Percentiles rank a stretch among this genome's conserved stretches.
Conservation (phyloP, 2,113 vertebrate species). For the Pseudopipra pipra region DNA sequence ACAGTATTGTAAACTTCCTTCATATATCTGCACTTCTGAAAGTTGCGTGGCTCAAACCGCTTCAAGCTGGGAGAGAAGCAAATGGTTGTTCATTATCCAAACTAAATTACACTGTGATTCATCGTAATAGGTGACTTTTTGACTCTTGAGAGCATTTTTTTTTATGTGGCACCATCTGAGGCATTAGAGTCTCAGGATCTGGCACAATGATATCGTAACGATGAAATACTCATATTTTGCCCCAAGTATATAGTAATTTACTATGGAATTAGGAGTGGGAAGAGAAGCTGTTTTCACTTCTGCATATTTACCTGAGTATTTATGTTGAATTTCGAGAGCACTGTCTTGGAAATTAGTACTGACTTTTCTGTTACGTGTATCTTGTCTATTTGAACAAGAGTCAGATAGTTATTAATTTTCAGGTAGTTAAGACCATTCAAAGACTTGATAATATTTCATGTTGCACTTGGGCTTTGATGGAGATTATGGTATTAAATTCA, state of each 20-base stretch:
- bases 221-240: background rate
- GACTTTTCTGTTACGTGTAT: background rate
- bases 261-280: background rate
- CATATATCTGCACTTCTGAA: background rate
- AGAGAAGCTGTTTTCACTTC: background rate
- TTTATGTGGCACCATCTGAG: background rate
- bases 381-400: background rate
- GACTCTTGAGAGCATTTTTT: background rate
- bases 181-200: background rate
- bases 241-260: background rate
- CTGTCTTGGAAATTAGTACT: background rate
- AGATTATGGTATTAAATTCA: background rate
- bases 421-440: background rate
- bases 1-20: background rate
- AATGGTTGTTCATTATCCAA: background rate
- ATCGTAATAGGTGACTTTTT: accelerated
- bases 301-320: background rate
- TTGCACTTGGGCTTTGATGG: background rate
- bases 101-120: background rate
- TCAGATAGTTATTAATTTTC: background rate
- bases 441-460: background rate
- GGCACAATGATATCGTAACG: background rate
- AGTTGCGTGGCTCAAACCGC: background rate
- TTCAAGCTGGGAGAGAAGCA: background rate
- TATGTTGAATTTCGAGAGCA: background rate